These are phyloP conservation scores for Matsumyia berberina DNA, from an alignment of 2,888 invertebrate species.

Conservation along the genomic window DNA sequence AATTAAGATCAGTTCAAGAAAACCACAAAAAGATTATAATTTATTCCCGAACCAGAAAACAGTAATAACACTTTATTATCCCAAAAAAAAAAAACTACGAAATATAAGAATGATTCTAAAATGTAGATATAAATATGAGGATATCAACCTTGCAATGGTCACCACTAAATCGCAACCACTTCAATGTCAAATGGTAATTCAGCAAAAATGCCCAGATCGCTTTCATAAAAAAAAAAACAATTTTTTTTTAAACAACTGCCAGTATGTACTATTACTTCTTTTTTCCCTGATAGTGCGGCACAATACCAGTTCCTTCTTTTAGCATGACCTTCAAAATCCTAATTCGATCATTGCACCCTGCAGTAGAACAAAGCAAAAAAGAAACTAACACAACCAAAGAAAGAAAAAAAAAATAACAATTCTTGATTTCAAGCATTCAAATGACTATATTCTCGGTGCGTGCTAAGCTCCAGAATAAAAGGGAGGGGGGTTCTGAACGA, in stretches of 20 bases:
- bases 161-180: too few species aligned
- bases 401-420: slow-evolving; percentile 17
- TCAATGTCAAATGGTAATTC: slow-evolving; percentile 7
- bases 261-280: slow-evolving; percentile 6
- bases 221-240: background rate
- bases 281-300: slow-evolving; percentile 1
- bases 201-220: slow-evolving; percentile 1
- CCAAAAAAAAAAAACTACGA: background rate
- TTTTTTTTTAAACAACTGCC: background rate
- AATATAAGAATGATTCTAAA: background rate
- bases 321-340: slow-evolving; percentile 64
- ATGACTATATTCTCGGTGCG: slow-evolving; percentile 32
- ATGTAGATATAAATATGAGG: slow-evolving; percentile 27
- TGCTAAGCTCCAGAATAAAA: slow-evolving; percentile 8
- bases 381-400: background rate
- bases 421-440: slow-evolving; percentile 18
- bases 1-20: background rate
- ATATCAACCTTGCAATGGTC: too few species aligned
- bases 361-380: slow-evolving; percentile 51
- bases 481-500: background rate
- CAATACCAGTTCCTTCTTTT: slow-evolving; percentile 30
- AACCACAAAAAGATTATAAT: background rate
- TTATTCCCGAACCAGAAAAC: slow-evolving; percentile 10
- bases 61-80: slow-evolving; percentile 13
- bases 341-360: slow-evolving; percentile 75